Base-by-base conservation (phyloP, 2,113 vertebrate species). In the Mastomys natalensis region DNA sequence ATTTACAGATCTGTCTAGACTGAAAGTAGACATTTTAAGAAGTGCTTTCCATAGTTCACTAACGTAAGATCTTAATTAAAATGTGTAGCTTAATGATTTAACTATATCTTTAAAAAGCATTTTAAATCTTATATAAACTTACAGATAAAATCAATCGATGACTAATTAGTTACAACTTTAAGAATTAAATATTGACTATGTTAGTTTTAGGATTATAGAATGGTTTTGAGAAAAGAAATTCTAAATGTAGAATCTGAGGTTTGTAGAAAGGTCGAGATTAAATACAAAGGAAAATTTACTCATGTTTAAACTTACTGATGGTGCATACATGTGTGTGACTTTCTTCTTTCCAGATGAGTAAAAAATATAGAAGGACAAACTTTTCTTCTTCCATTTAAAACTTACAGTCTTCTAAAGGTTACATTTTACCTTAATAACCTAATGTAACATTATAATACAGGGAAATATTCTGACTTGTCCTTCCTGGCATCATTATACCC, bases 231-330 rank as follows among this genome's bases (percentile, higher is more conserved):
- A 19, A 31, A 22, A 85, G 43, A 3, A 37, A 87, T 24, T 95
- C 66, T 19, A 2, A 95, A 34, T 90, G 66, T 45, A 84, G 85
- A 96, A 89, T 87, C 21, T 94, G 37, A 89, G 26, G 85, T 53
- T 45, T 77, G 88, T 19, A 62, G 55, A 77, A 53, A 55, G 15
- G 31, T 0, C 60, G 5, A 84, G 7, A 70, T 51, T 78, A 60
- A 72, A 87, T 73, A 77, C 11, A 89, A 77, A 90, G 22, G 1
- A 70, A 7, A 90, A 19, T 29, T 74, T 43, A 73, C 60, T 76
- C n/a, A 93, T 48, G 12, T 7, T 94, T 73, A 93, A 92, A 88
- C 13, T 81, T 93, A 94, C 51, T 74, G 84, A 21, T 80, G 77
- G n/a, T 13, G 6, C 64, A 60, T 77, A 78, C n/a, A 45, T 62